Conservation (phyloP, 2,797 vertebrate genomes). For the Harpagifer antarcticus region DNA sequence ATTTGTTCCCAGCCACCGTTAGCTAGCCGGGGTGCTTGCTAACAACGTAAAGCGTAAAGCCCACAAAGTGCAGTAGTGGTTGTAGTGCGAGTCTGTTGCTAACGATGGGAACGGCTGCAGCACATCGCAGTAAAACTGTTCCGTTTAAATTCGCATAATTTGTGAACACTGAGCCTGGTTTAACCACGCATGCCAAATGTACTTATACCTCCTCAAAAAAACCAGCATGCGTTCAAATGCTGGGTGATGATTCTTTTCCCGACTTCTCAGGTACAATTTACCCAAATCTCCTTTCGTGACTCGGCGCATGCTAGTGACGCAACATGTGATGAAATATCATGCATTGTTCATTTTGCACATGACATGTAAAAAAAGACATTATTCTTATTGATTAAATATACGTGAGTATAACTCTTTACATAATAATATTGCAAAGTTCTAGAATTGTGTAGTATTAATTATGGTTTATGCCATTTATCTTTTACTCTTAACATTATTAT, state of each 20-base stretch:
- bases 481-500: too few species aligned
- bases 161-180: neutral
- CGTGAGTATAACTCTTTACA: too few species aligned
- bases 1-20: constrained; percentile 48
- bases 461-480: too few species aligned
- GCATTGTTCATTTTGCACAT: too few species aligned
- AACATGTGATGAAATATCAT: constrained; percentile 26
- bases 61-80: neutral
- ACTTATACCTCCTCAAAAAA: constrained; percentile 7
- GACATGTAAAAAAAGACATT: too few species aligned
- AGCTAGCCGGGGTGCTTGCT: constrained; percentile 49
- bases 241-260: constrained; percentile 51
- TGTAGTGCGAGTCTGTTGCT: constrained; percentile 26
- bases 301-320: constrained; percentile 77
- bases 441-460: too few species aligned
- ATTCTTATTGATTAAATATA: too few species aligned
- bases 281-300: constrained; percentile 39
- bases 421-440: too few species aligned
- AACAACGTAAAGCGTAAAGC: constrained; percentile 33
- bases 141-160: neutral
- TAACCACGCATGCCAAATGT: neutral
- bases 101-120: constrained; percentile 15
- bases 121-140: neutral
- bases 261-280: constrained; percentile 39
- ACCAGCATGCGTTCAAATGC: constrained; percentile 23